Percentiles rank a stretch among this genome's conserved stretches.
Conservation (phyloP, 2,888 invertebrate species). For the Ormyrus pomaceus region DNA sequence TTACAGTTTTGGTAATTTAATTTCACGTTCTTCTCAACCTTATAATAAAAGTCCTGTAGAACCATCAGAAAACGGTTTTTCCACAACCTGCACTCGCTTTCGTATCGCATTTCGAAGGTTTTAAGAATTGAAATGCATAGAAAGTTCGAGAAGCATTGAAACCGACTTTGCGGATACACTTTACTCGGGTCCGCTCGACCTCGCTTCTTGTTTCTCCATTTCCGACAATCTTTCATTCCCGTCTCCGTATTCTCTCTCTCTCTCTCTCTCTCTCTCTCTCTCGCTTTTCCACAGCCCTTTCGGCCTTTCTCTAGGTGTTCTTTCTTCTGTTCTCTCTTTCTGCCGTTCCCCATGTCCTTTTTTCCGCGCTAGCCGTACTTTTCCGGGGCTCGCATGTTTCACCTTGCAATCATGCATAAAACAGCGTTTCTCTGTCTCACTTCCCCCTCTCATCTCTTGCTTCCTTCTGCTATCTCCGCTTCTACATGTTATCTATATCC, state of each 20-base stretch:
- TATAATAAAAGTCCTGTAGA: not conserved
- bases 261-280: constrained; percentile 4
- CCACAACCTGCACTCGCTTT: too few relatives aligned
- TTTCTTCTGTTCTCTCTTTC: constrained; percentile 1
- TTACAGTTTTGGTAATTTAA: constrained; percentile 31
- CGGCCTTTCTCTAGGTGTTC: not conserved
- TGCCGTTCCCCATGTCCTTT: not conserved
- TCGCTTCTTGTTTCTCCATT: constrained; percentile 51
- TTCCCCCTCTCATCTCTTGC: not conserved
- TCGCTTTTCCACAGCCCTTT: not conserved
- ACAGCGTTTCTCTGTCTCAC: constrained; percentile 49
- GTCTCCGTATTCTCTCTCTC: not conserved
- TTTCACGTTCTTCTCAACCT: not conserved
- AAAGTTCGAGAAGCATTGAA: constrained; percentile 47
- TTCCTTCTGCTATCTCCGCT: not conserved
- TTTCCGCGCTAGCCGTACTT: constrained; percentile 35
- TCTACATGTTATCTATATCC: too few relatives aligned
- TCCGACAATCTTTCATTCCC: constrained; percentile 48
- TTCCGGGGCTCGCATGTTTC: constrained; percentile 54
- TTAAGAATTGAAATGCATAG: constrained; percentile 49
- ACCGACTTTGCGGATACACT: constrained; percentile 52
- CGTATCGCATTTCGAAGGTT: not conserved
- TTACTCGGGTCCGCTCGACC: constrained; percentile 40
- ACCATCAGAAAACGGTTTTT: too few relatives aligned
- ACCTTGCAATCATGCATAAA: constrained; percentile 62